These are phyloP conservation scores for Morpho helenor DNA, from an alignment of 2,888 invertebrate genomes.

Conservation along the genomic window DNA sequence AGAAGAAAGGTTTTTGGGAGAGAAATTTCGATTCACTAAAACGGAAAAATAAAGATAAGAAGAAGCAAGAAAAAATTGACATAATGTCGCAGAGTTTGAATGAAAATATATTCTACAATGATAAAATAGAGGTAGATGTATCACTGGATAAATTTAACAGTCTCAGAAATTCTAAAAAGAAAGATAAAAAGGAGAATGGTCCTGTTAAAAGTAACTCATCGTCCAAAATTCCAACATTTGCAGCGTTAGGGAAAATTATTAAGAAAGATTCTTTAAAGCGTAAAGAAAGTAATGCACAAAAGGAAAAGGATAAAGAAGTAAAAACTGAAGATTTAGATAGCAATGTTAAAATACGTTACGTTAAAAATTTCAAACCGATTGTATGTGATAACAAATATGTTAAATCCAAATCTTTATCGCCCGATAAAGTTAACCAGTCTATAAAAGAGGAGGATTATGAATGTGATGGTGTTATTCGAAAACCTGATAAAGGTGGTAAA, in stretches of 20 bases:
- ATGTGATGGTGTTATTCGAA: conserved; percentile 8
- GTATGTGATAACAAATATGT: conserved; percentile 62
- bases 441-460: conserved; percentile 46
- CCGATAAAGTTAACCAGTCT: conserved; percentile 51
- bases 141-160: conserved; percentile 68
- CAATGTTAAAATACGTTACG: conserved; percentile 46
- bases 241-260: conserved; percentile 71
- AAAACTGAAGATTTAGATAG: conserved; percentile 44
- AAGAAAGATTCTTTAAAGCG: conserved; percentile 70
- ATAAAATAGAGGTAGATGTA: conserved; percentile 67
- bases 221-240: conserved; percentile 72
- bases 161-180: conserved; percentile 64
- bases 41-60: conserved; percentile 56
- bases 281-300: conserved; percentile 43
- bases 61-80: conserved; percentile 65
- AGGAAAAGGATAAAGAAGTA: conserved; percentile 29
- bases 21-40: conserved; percentile 74
- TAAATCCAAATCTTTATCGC: conserved; percentile 64
- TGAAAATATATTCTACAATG: conserved; percentile 72
- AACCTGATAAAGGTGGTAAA: conserved; percentile 22
- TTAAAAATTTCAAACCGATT: conserved; percentile 58
- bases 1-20: conserved; percentile 77
- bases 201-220: conserved; percentile 66
- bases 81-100: conserved; percentile 77
- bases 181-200: conserved; percentile 51